Evolutionary conservation across 2,113 vertebrate genomes (phyloP).

Genomic region (Illadopsis cleaveri): DNA sequence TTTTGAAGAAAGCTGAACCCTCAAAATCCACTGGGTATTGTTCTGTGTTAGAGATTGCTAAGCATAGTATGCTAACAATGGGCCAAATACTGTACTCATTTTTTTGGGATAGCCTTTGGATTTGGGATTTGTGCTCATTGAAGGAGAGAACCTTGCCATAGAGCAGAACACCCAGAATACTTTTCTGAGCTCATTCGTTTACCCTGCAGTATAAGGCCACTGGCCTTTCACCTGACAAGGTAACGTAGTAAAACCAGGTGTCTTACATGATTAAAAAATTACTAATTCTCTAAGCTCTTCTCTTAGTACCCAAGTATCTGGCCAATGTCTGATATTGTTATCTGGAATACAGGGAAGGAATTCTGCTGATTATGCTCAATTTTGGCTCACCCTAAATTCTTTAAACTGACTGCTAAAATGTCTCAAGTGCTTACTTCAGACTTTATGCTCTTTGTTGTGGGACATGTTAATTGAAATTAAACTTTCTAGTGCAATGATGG

Average conservation of each 20-base stretch:
- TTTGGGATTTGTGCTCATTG: neutral
- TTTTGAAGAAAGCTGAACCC: slow-evolving; percentile 50
- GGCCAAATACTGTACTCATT: neutral
- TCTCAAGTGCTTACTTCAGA: neutral
- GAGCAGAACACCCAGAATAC: neutral
- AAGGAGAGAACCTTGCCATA: neutral
- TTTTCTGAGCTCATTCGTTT: neutral
- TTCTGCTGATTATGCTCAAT: neutral
- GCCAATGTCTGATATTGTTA: neutral
- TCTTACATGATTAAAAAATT: neutral
- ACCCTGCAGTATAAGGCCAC: neutral
- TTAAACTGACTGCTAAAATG: neutral
- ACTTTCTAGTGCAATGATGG: neutral
- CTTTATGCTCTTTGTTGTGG: neutral
- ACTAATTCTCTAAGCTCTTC: neutral
- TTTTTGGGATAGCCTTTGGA: neutral
- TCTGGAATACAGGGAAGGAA: neutral
- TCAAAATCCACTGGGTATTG: slow-evolving; percentile 54
- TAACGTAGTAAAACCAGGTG: neutral
- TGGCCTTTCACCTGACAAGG: neutral
- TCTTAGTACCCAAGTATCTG: neutral
- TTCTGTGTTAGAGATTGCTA: slow-evolving; percentile 13
- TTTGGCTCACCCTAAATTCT: neutral
- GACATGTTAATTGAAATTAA: neutral
- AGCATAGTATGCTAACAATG: slow-evolving; percentile 1